Evolutionary conservation across 2,797 vertebrate genomes (phyloP).

Genomic region (Austrolebias charrua): DNA sequence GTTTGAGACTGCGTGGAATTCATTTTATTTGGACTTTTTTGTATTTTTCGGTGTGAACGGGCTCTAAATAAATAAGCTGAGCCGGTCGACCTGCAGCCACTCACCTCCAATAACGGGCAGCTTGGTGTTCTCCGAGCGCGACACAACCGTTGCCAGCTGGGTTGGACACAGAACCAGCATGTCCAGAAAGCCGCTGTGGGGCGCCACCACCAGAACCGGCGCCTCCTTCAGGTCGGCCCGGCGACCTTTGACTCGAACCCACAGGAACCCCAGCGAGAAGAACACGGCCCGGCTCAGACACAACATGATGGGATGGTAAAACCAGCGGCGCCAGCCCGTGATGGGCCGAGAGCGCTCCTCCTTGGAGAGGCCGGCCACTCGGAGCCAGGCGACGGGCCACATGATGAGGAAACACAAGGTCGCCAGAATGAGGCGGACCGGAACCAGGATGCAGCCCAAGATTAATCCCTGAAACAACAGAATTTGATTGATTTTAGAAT

Average conservation of each 20-base stretch:
- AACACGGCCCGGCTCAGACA: constrained; percentile 82
- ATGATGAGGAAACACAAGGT: constrained; percentile 81
- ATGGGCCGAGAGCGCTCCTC: constrained; percentile 78
- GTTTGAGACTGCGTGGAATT: no score
- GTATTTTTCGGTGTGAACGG: no score
- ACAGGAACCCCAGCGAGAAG: constrained; percentile 83
- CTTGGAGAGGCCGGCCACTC: constrained; percentile 78
- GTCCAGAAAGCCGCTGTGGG: constrained; percentile 89
- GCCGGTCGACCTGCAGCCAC: neutral
- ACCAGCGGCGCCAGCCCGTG: constrained; percentile 79
- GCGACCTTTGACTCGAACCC: constrained; percentile 85
- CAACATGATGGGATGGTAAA: constrained; percentile 75
- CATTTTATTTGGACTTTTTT: no score
- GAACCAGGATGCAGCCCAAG: constrained; percentile 82
- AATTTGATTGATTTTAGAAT: neutral
- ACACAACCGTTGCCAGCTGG: constrained; percentile 86
- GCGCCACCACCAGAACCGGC: constrained; percentile 86
- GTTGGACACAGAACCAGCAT: constrained; percentile 81
- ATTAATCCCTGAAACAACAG: constrained; percentile 61
- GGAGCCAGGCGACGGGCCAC: constrained; percentile 85
- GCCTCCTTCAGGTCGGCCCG: constrained; percentile 82
- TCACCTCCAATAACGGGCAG: constrained; percentile 86
- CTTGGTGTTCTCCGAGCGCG: constrained; percentile 84
- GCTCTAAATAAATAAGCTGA: no score
- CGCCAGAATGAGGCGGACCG: constrained; percentile 75